Conservation (phyloP, 2,888 invertebrate genomes). For the Andrena haemorrhoa region DNA sequence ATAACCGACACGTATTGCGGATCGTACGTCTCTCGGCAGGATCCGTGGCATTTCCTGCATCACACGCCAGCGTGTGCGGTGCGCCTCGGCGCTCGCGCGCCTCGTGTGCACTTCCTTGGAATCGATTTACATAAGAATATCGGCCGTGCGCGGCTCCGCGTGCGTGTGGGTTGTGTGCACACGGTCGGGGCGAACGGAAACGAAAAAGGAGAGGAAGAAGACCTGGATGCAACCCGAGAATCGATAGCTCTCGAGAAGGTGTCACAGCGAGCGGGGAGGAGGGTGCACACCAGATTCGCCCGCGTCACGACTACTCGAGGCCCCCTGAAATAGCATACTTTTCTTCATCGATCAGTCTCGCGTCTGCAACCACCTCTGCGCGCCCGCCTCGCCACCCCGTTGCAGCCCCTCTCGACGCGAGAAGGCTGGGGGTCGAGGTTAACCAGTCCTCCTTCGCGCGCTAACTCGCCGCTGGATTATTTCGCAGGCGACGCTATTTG, state of each 20-base stretch:
- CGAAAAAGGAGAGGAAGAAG: neutral
- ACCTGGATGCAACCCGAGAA: conserved; percentile 42
- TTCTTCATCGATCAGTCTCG: conserved; percentile 71
- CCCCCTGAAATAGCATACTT: conserved; percentile 70
- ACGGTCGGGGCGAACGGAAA: neutral
- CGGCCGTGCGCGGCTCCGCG: conserved; percentile 9
- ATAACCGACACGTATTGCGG: conserved; percentile 50
- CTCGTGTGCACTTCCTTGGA: conserved; percentile 7
- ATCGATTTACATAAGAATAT: conserved; percentile 65
- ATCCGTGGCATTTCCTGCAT: conserved; percentile 50
- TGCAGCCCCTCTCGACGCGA: conserved; percentile 28
- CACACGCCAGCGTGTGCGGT: conserved; percentile 1
- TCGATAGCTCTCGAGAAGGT: conserved; percentile 63
- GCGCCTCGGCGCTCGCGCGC: conserved; percentile 10
- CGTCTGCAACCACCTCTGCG: conserved; percentile 39
- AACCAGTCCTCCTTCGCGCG: conserved; percentile 54
- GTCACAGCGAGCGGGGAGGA: conserved; percentile 54
- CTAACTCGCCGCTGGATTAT: conserved; percentile 50
- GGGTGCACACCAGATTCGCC: conserved; percentile 47
- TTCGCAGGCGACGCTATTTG: conserved; percentile 39
- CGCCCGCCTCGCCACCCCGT: neutral
- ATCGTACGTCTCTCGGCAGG: conserved; percentile 32
- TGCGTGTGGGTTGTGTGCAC: neutral
- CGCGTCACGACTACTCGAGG: conserved; percentile 58
- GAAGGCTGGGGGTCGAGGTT: conserved; percentile 69